These are phyloP conservation scores for Trialeurodes vaporariorum DNA, from an alignment of 1,140 invertebrate genomes.

Conservation along the genomic window DNA sequence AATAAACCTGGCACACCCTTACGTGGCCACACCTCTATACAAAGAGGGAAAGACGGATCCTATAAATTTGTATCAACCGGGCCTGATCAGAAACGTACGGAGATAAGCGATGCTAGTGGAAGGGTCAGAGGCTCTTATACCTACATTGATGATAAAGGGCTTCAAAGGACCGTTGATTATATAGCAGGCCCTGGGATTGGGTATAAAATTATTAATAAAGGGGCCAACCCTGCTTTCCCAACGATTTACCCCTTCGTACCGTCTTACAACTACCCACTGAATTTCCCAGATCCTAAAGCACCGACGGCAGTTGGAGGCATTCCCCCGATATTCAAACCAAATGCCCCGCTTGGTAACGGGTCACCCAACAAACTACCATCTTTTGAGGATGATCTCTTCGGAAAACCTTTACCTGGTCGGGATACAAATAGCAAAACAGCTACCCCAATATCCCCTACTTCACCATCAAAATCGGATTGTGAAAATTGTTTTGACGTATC, in stretches of 20 bases:
- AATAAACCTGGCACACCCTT: conserved; percentile 35
- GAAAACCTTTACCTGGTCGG: neutral
- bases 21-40: conserved; percentile 46
- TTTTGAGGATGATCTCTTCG: conserved; percentile 6
- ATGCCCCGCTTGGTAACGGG: neutral
- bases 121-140: conserved; percentile 58
- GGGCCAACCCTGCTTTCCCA: conserved; percentile 40
- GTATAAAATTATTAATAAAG: conserved; percentile 52
- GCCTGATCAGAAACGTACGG: conserved; percentile 54
- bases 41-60: conserved; percentile 46
- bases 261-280: conserved; percentile 10
- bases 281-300: neutral
- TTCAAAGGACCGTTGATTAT: conserved; percentile 55
- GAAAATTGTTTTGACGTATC: neutral
- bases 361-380: neutral
- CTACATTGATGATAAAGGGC: conserved; percentile 58
- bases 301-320: neutral
- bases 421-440: neutral
- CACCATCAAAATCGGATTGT: neutral
- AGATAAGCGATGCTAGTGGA: conserved; percentile 51
- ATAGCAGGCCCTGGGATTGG: conserved; percentile 60
- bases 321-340: neutral
- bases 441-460: neutral
- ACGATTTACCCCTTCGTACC: conserved; percentile 12
- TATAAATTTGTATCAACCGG: conserved; percentile 55